A percentile compares a stretch with the other conserved stretches of the same genome.
Conservation (phyloP, 2,888 invertebrate species). For the Autographa pulchrina region DNA sequence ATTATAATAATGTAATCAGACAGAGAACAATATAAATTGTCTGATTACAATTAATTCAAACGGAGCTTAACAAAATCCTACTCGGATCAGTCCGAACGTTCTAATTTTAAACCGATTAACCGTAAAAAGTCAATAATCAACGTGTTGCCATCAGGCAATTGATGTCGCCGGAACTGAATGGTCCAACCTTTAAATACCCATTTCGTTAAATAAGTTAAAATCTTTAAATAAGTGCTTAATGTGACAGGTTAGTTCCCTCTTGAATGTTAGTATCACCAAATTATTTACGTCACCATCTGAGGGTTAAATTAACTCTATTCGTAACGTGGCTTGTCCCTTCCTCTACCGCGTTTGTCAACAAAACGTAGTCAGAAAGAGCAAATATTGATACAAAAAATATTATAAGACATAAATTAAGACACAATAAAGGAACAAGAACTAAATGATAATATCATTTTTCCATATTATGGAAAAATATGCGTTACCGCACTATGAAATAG, state of each 20-base stretch:
- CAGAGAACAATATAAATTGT: background rate
- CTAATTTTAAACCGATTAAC: background rate
- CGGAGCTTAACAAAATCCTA: background rate
- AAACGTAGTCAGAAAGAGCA: constrained; percentile 34
- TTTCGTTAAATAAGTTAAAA: constrained; percentile 43
- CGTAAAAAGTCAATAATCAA: constrained; percentile 11
- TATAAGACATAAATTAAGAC: no score
- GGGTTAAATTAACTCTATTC: constrained; percentile 61
- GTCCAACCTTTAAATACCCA: constrained; percentile 36
- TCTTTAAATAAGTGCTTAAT: constrained; percentile 46
- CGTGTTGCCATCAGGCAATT: constrained; percentile 15
- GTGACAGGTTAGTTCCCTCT: constrained; percentile 45
- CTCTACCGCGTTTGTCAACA: constrained; percentile 14
- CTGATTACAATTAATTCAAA: background rate
- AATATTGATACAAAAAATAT: no score
- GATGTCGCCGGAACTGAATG: constrained; percentile 1
- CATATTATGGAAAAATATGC: no score
- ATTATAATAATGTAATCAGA: no score
- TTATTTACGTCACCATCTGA: constrained; percentile 60
- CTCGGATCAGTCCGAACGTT: background rate
- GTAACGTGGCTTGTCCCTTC: constrained; percentile 31
- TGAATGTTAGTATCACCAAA: constrained; percentile 64
- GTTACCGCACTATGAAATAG: no score
- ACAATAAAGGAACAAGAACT: no score
- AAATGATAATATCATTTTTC: no score